A percentile compares a stretch with the other conserved stretches of the same genome.
Evolutionary conservation across 2,888 invertebrate genomes (phyloP).

Genomic region (Drosophila anomalata): DNA sequence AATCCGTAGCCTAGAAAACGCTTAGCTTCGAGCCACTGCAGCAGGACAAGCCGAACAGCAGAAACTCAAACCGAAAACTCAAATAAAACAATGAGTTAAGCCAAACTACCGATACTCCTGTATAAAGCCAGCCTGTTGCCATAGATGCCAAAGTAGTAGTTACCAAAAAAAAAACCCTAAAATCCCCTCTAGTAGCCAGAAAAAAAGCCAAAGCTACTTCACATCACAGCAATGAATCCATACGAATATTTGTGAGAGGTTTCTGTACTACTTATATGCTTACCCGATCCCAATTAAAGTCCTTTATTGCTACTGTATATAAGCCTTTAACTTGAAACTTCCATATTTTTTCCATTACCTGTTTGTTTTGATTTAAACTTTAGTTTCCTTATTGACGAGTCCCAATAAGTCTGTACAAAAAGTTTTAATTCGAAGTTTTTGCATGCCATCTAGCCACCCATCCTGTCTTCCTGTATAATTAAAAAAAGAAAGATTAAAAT

Average conservation of each 20-base stretch:
- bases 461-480: slow-evolving; percentile 22
- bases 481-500: background rate
- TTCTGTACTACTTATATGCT: slow-evolving; percentile 66
- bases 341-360: slow-evolving; percentile 17
- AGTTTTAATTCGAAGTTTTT: slow-evolving; percentile 36
- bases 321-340: slow-evolving; percentile 40
- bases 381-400: slow-evolving; percentile 25
- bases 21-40: slow-evolving; percentile 72
- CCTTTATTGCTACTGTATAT: slow-evolving; percentile 55
- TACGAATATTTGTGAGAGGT: slow-evolving; percentile 79
- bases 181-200: slow-evolving; percentile 54
- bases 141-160: slow-evolving; percentile 48
- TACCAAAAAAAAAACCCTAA: slow-evolving; percentile 25
- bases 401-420: slow-evolving; percentile 33
- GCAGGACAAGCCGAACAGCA: slow-evolving; percentile 43
- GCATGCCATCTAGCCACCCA: slow-evolving; percentile 32
- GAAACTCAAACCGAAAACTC: slow-evolving; percentile 20
- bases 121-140: slow-evolving; percentile 51
- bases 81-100: slow-evolving; percentile 21
- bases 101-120: slow-evolving; percentile 31
- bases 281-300: slow-evolving; percentile 16
- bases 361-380: slow-evolving; percentile 14
- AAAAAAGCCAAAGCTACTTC: slow-evolving; percentile 68
- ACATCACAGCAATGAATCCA: slow-evolving; percentile 62
- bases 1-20: slow-evolving; percentile 36